Evolutionary conservation across 1,140 invertebrate genomes (phyloP), one percentile per base, ranked within the genome.

Genomic region (Diploscapter pachys): DNA sequence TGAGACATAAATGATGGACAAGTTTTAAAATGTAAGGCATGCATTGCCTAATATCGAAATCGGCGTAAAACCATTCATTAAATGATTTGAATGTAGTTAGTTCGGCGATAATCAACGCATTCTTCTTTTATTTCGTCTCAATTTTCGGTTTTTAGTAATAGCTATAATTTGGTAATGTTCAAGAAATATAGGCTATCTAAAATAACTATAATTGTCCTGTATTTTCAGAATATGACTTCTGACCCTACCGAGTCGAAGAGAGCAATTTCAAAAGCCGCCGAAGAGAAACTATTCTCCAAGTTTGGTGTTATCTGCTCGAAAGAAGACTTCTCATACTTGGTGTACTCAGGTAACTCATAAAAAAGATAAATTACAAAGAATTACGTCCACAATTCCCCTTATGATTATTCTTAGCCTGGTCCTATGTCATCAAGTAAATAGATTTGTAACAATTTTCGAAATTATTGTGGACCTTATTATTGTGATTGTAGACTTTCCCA

Each of bases 221-320:
- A 70, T 77, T 62, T 82, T 66, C 69, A 85, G 83, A 83, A 84
- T 72, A 85, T 84, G 67, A 78, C 80, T 51, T 63, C 70, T 62
- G 84, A 85, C 56, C 82, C 83, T 49, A 73, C 83, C 5, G 81
- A 78, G 57, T 81, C 80, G 9, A 84, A 84, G 61, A 73, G 83
- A 9, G 83, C 84, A 3, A 85, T 85, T 56, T 84, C 85, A 78
- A 78, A 75, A 70, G 84, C 84, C 13, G 83, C 82, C n/a, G 83
- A 85, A 71, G 81, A 85, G 71, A 85, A 85, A 61, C 79, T 85
- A 55, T 82, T 83, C 57, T 74, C 79, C 6, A 85, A 85, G 67
- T 85, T 83, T 61, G 84, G 85, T 73, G 83, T 84, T 9, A 85
- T 80, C 67, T 82, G 79, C 72, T 75, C 73, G 8, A 85, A 81